phyloP scores from a whole-genome alignment of 2,113 vertebrate genomes.

The Varanus salvator region DNA sequence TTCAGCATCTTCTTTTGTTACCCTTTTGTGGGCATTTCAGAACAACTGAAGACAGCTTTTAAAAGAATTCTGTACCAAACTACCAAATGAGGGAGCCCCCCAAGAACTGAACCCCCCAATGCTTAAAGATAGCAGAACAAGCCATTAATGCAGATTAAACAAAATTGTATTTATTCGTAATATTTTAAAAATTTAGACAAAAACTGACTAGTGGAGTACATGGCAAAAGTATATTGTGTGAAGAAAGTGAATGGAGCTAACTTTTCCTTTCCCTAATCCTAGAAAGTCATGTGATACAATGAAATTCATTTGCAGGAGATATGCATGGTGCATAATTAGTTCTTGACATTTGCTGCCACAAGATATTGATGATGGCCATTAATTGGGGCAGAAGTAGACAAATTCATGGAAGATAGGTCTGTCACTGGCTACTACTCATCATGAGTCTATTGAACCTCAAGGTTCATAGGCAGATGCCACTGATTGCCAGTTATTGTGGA shows the following conservation, averaged over 20 bases:
- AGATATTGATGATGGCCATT: background rate
- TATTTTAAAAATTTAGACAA: background rate
- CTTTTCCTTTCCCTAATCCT: background rate
- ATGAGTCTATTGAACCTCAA: background rate
- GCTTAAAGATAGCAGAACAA: slow-evolving; percentile 34
- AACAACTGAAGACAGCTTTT: slow-evolving; percentile 8
- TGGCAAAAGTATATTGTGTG: background rate
- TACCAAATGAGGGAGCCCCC: background rate
- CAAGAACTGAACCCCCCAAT: background rate
- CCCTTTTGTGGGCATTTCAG: rapidly evolving
- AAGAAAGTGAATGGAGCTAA: background rate
- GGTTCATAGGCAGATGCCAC: background rate
- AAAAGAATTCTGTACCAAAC: background rate
- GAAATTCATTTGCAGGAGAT: background rate
- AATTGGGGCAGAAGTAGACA: background rate
- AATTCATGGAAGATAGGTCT: background rate
- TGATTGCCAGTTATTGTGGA: background rate
- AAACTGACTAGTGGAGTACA: no score
- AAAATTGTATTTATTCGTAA: background rate
- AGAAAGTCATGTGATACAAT: background rate
- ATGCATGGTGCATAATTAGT: background rate
- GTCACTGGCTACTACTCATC: background rate
- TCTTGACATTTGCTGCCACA: background rate
- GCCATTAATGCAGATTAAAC: background rate
- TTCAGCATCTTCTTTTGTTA: slow-evolving; percentile 24